Conservation (phyloP, 2,888 invertebrate genomes). For the Tuta absoluta region DNA sequence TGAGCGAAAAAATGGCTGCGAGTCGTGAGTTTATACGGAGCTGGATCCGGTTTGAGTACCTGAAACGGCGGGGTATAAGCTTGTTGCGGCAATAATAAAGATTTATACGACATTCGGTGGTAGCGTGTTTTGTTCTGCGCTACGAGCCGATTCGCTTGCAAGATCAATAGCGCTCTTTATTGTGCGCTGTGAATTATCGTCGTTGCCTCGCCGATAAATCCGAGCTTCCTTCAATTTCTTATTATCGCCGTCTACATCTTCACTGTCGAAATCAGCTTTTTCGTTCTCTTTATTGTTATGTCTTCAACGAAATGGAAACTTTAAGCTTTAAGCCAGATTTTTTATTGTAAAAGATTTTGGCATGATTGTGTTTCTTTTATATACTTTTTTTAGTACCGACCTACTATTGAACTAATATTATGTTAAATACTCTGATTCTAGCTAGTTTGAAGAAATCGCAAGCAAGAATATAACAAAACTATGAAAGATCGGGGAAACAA, state of each 20-base stretch:
- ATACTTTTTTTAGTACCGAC: too few relatives aligned
- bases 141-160: constrained; percentile 77
- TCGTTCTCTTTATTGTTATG: constrained; percentile 36
- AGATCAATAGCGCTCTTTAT: constrained; percentile 79
- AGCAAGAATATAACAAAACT: too few relatives aligned
- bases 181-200: constrained; percentile 73
- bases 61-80: constrained; percentile 77
- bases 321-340: constrained; percentile 10
- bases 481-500: too few relatives aligned
- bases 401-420: too few relatives aligned
- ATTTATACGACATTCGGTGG: constrained; percentile 80
- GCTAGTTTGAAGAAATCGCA: too few relatives aligned
- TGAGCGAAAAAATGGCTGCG: constrained; percentile 76
- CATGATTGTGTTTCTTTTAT: too few relatives aligned
- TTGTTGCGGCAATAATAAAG: constrained; percentile 81
- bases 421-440: too few relatives aligned
- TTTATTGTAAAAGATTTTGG: too few relatives aligned
- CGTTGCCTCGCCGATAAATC: constrained; percentile 69
- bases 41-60: constrained; percentile 77
- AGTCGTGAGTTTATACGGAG: constrained; percentile 77
- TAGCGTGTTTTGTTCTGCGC: constrained; percentile 80
- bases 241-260: constrained; percentile 73
- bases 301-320: constrained; percentile 31
- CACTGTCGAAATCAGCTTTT: constrained; percentile 36
- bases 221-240: constrained; percentile 64